Base-by-base conservation (phyloP, 1,140 invertebrate species). In the Tetranychus urticae region DNA sequence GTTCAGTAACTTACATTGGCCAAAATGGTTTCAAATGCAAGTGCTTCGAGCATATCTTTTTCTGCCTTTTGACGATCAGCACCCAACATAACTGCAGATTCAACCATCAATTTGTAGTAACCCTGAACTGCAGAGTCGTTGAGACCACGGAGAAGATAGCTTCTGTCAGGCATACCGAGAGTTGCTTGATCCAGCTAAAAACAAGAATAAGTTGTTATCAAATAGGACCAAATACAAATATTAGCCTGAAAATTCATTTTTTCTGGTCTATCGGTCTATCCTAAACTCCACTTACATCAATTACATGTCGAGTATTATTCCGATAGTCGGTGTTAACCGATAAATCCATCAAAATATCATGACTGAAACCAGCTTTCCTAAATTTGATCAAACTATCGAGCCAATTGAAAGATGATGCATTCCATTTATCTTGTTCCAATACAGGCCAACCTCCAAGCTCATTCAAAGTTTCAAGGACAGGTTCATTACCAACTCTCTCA, bases 281-380 rank as follows among this genome's bases (percentile, higher is more conserved):
- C 23, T 23, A 23, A 23, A 23, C 23, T 23, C 23, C 3, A n/a
- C 56, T 48, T 35, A 62, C 86, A 75, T 90, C 86, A 66, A 92
- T 88, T 36, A 87, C 78, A 58, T 88, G 77, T 62, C 78, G 80
- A 0, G 85, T 86, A 34, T 68, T 69, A 71, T 93, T 92, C 70
- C 88, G 88, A 23, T 88, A 78, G 73, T 94, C 88, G 6, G 86
- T 83, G 3, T 82, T 81, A 59, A 94, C 82, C 45, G 85, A 88
- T 65, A 93, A 86, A 68, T 92, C 87, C n/a, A 96, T 78, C 67
- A 92, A 82, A 69, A 92, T 89, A 71, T 91, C 86, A 52, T 88
- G 82, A 12, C 84, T 87, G 70, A 87, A 89, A 3, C 89, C 90
- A 4, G 77, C 71, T 59, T 75, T 74, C 23, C 85, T 77, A 73